Base-by-base conservation (phyloP, 2,113 vertebrate genomes). In the Zosterops japonicus region DNA sequence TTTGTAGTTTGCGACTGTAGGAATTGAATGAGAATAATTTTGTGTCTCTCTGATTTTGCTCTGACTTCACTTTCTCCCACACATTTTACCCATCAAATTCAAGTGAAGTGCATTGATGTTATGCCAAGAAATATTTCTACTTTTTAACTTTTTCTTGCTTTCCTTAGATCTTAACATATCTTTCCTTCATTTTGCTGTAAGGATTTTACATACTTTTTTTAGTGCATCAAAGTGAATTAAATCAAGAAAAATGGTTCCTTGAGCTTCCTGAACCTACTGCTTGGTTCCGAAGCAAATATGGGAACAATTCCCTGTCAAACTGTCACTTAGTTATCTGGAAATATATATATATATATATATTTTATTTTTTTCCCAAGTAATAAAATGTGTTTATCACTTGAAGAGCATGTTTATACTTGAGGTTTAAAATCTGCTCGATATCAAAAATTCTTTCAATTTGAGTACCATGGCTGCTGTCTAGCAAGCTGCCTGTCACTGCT, bases 121-220 rank as follows among this genome's bases (percentile, higher is more conserved):
- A 67, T 89, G 94, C 96, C 95, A 95, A 75, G 88, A 70, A 90
- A 75, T 94, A 96, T 84, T 90, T 93, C 79, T 95, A 90, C 92
- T 90, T 86, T 81, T 89, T 17, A 71, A 79, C 60, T 90, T 87
- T 60, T 84, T 41, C 79, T 65, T 94, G 68, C 87, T 95, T 91
- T 93, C 82, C 95, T 90, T 95, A 85, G 91, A 83, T 82, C 65
- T 65, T 93, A 71, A 39, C 82, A 83, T 90, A 41, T 85, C 78
- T 81, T 74, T 27, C 64, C 52, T 85, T 77, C 82, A 41, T 87
- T 84, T 88, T 95, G 33, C 92, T 77, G 33, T 70, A 80, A 56
- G 55, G 57, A 46, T 90, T 94, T 95, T 76, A 28, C 79, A 85
- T 85, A 12, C 68, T 33, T n/a, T 86, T 94, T 93, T 94, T 93